phyloP scores from a whole-genome alignment of 2,113 vertebrate genomes.

The Anguilla japonica region DNA sequence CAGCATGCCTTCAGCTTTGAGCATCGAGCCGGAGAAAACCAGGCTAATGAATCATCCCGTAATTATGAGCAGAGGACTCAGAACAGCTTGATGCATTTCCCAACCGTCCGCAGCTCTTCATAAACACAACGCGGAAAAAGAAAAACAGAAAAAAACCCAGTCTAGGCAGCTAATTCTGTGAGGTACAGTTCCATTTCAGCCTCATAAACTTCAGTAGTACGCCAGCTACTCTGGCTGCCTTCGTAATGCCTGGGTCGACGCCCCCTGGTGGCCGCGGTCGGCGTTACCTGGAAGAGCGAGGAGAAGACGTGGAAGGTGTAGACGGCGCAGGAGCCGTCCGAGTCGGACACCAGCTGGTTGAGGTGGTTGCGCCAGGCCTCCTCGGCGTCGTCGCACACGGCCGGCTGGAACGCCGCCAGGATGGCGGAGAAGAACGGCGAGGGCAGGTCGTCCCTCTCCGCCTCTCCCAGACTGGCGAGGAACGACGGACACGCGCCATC shows the following conservation, averaged over 20 bases:
- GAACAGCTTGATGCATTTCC: slow-evolving; percentile 6
- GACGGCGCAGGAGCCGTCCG: slow-evolving; percentile 91
- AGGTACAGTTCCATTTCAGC: not conserved
- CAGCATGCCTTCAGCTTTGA: slow-evolving; percentile 38
- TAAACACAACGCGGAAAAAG: not conserved
- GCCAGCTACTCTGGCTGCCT: not conserved
- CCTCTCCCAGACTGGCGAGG: slow-evolving; percentile 76
- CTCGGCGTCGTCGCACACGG: slow-evolving; percentile 76
- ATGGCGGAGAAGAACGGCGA: slow-evolving; percentile 96
- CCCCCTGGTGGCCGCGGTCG: slow-evolving; percentile 64
- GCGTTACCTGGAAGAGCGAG: slow-evolving; percentile 91
- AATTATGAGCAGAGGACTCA: slow-evolving; percentile 23
- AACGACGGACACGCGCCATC: slow-evolving; percentile 5
- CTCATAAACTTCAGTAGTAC: too few species aligned
- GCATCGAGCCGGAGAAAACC: slow-evolving; percentile 44
- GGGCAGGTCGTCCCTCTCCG: slow-evolving; percentile 75
- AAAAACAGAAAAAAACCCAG: slow-evolving; percentile 22
- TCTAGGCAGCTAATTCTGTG: not conserved
- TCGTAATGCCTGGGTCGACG: not conserved
- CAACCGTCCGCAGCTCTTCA: not conserved
- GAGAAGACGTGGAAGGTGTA: slow-evolving; percentile 98
- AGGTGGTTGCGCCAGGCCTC: slow-evolving; percentile 92
- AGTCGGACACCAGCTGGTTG: slow-evolving; percentile 91
- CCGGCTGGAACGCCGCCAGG: slow-evolving; percentile 90
- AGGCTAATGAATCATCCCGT: slow-evolving; percentile 35